phyloP scores from a whole-genome alignment of 2,888 invertebrate species.

The Mesoligia furuncula region DNA sequence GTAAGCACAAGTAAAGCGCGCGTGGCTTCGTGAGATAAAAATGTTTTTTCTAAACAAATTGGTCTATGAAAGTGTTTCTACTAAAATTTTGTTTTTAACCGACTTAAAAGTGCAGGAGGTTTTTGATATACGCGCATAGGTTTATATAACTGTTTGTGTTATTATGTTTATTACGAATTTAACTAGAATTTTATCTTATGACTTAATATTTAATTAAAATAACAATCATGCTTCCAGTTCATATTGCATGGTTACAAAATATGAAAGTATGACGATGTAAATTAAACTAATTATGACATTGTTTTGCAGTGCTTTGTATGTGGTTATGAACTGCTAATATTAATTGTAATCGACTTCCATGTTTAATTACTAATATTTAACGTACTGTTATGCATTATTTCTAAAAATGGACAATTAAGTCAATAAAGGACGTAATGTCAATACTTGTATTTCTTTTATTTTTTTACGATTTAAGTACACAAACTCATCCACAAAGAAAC shows the following conservation, averaged over 20 bases:
- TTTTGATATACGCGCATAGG: background rate
- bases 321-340: slow-evolving; percentile 38
- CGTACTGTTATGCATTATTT: slow-evolving; percentile 42
- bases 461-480: background rate
- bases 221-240: slow-evolving; percentile 21
- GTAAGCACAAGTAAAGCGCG: background rate
- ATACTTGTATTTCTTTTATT: background rate
- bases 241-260: slow-evolving; percentile 7
- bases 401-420: slow-evolving; percentile 26
- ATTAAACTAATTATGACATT: slow-evolving; percentile 17
- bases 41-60: background rate
- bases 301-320: slow-evolving; percentile 22
- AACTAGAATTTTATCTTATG: slow-evolving; percentile 10
- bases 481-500: background rate
- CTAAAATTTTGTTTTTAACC: slow-evolving; percentile 10
- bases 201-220: slow-evolving; percentile 9
- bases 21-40: background rate
- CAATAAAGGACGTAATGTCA: slow-evolving; percentile 45
- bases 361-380: slow-evolving; percentile 37
- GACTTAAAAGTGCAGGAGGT: no score
- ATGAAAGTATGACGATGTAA: slow-evolving; percentile 9
- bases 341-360: slow-evolving; percentile 31
- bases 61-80: slow-evolving; percentile 11
- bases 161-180: slow-evolving; percentile 14
- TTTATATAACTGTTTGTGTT: background rate